Evolutionary conservation across 2,113 vertebrate species (phyloP).

Genomic region (Suncus etruscus): DNA sequence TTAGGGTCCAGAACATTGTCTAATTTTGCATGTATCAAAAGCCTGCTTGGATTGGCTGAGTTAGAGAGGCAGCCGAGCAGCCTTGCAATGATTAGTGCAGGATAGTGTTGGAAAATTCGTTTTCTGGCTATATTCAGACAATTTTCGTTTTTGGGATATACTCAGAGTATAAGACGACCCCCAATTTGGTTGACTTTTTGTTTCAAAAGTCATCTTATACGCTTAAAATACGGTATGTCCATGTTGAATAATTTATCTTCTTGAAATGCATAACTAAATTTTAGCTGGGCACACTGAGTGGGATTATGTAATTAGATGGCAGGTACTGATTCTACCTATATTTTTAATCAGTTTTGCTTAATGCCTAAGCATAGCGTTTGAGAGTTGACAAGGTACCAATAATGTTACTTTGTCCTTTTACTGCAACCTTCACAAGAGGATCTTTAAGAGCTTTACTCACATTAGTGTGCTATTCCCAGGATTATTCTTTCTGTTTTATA

Average conservation of each 20-base stretch:
- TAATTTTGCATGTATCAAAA: no score
- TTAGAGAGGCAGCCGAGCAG: no score
- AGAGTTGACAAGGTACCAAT: conserved; percentile 68
- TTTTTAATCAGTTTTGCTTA: conserved; percentile 63
- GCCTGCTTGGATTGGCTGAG: no score
- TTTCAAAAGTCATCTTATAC: no score
- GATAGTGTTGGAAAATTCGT: no score
- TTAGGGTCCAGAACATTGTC: no score
- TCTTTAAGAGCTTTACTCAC: conserved; percentile 76
- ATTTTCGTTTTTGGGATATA: no score
- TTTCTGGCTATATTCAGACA: no score
- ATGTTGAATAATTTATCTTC: conserved; percentile 17
- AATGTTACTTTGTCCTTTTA: conserved; percentile 67
- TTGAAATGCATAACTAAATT: conserved; percentile 42
- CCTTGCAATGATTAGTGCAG: no score
- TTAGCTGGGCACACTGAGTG: conserved; percentile 20
- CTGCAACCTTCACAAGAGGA: conserved; percentile 60
- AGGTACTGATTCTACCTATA: conserved; percentile 27
- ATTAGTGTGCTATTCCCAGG: conserved; percentile 76
- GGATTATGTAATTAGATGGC: conserved; percentile 53
- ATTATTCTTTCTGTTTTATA: conserved; percentile 74
- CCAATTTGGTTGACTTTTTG: no score
- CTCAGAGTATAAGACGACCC: no score
- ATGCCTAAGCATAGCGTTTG: conserved; percentile 38
- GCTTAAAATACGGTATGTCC: no score